Conservation (phyloP, 2,888 invertebrate species). For the Eristalis arbustorum region DNA sequence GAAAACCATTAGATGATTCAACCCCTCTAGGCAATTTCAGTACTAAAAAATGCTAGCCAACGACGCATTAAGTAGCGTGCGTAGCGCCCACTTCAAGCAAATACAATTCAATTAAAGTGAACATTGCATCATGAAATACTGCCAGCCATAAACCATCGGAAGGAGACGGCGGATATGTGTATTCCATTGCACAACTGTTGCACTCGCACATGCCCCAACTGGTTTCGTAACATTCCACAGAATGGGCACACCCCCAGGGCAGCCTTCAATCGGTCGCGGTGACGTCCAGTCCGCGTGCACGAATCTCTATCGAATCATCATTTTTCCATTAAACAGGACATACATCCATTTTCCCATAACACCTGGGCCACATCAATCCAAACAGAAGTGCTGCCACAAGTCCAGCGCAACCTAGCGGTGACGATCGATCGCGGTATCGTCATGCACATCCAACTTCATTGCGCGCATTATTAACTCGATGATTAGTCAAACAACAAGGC, state of each 20-base stretch:
- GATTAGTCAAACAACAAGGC: slow-evolving; percentile 61
- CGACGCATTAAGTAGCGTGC: background rate
- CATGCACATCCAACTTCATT: slow-evolving; percentile 11
- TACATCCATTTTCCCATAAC: background rate
- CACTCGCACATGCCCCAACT: background rate
- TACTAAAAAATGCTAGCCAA: too few species aligned
- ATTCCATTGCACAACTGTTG: background rate
- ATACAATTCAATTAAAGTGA: background rate
- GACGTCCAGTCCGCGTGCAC: background rate
- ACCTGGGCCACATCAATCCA: background rate
- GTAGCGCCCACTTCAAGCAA: background rate
- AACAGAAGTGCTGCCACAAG: slow-evolving; percentile 9
- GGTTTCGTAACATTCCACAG: background rate
- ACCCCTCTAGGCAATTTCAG: too few species aligned
- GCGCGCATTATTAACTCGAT: slow-evolving; percentile 45
- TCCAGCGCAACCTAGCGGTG: slow-evolving; percentile 14
- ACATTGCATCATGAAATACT: background rate
- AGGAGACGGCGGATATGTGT: background rate
- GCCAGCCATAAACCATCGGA: background rate
- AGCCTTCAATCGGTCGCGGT: background rate
- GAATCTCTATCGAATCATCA: slow-evolving; percentile 6
- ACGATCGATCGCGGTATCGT: background rate
- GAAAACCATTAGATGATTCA: too few species aligned
- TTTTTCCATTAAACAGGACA: slow-evolving; percentile 1
- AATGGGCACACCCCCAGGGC: background rate